Base-by-base conservation (phyloP, 2,113 vertebrate species). In the Epinephelus cyanopodus region DNA sequence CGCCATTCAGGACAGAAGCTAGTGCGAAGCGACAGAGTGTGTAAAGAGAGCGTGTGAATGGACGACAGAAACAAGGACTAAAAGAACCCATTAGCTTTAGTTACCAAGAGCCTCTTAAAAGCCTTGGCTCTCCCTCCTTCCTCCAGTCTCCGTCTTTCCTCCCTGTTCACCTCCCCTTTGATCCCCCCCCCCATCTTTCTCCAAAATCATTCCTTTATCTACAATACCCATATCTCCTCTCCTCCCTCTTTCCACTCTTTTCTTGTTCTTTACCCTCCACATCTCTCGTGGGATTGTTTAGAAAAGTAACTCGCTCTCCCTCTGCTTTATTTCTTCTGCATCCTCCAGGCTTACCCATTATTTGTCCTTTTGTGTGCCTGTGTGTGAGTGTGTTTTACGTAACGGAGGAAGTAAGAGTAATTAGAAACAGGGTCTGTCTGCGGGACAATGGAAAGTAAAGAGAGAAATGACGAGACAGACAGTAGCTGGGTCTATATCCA, bases 101-200 rank as follows among this genome's bases (percentile, higher is more conserved):
- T 88, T 74, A 82, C 81, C 74, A 84, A 64, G 84, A 84, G 85
- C 57, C 64, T 87, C 76, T 86, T 81, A 56, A 89, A 90, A 79
- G 70, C 83, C 48, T 80, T 25, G 37, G 48, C 74, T 83, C 42
- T 66, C 74, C 48, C 7, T 52, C 37, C 25, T 19, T 67, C 70
- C 71, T 86, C 47, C 5, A 50, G 3, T 18, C 33, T 47, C 29
- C 9, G 7, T 39, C 42, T 45, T 18, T 54, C 19, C 18, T 17
- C 48, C 15, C 15, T 63, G n/a, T 45, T 54, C 48, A 5, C 67
- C 47, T 15, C 42, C 27, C 7, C 17, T 29, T 42, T 58, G 25
- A 21, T 8, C 23, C 18, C 33, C 2, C 62, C 42, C 21, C 25
- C 1, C 23, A 4, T 7, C n/a, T 48, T 63, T 42, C 6, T 10